These are phyloP conservation scores for Chaenodraco wilsoni DNA, from an alignment of 2,797 vertebrate species.

Conservation along the genomic window DNA sequence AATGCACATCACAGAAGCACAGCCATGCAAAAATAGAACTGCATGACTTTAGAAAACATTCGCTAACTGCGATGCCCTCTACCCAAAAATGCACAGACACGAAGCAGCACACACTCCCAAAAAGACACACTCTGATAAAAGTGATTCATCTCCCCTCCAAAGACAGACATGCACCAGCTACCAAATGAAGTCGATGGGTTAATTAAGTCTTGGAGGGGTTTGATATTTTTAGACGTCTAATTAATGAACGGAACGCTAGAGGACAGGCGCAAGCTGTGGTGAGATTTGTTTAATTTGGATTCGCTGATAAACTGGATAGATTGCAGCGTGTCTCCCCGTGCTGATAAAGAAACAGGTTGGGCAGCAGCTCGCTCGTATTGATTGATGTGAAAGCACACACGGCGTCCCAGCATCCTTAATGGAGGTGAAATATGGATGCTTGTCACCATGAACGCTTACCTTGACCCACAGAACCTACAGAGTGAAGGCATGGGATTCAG, in stretches of 20 bases:
- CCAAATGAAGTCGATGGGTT: constrained; percentile 80
- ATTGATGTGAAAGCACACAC: constrained; percentile 32
- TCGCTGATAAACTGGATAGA: constrained; percentile 69
- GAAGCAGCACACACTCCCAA: constrained; percentile 2
- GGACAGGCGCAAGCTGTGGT: constrained; percentile 79
- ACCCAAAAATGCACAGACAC: constrained; percentile 18
- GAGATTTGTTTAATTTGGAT: constrained; percentile 80
- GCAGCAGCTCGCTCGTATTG: neutral
- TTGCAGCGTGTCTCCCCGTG: constrained; percentile 50
- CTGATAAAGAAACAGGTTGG: constrained; percentile 37
- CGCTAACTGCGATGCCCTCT: constrained; percentile 1
- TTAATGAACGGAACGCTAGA: constrained; percentile 80
- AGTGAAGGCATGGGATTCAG: neutral
- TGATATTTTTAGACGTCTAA: constrained; percentile 87
- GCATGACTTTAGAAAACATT: constrained; percentile 4
- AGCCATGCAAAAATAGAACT: neutral
- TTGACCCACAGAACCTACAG: constrained; percentile 11
- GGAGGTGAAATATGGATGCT: constrained; percentile 3
- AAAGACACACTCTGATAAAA: constrained; percentile 47
- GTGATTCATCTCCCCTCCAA: constrained; percentile 67
- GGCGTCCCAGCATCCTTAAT: constrained; percentile 12
- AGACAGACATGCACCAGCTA: constrained; percentile 65
- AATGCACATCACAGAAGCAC: neutral
- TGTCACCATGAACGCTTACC: constrained; percentile 5
- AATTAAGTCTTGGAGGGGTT: constrained; percentile 87